Percentiles rank a stretch among this genome's conserved stretches.
Evolutionary conservation across 1,140 invertebrate species (phyloP).

Genomic region (Ceratina japonica): DNA sequence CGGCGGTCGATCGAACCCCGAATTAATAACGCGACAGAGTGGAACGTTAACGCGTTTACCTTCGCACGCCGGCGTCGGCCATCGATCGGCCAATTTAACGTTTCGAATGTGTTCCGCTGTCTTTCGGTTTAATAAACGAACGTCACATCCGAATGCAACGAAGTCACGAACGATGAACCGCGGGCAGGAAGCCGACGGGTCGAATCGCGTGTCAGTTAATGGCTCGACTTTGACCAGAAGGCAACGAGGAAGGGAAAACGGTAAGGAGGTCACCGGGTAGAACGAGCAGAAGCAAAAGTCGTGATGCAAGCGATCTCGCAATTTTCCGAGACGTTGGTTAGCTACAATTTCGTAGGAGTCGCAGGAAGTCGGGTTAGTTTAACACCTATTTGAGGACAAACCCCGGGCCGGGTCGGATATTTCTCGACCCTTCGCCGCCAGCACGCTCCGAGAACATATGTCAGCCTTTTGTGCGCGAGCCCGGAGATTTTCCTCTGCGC

Average conservation of each 20-base stretch:
- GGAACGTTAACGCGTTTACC: not conserved
- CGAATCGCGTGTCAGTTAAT: conserved; percentile 54
- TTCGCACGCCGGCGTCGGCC: no score
- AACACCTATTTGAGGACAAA: conserved; percentile 54
- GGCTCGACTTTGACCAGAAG: conserved; percentile 35
- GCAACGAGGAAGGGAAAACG: not conserved
- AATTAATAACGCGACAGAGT: not conserved
- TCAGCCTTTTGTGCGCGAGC: conserved; percentile 55
- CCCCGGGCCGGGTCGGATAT: not conserved
- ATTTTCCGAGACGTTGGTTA: conserved; percentile 73
- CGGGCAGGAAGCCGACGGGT: conserved; percentile 26
- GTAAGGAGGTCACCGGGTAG: conserved; percentile 4
- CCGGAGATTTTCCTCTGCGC: conserved; percentile 38
- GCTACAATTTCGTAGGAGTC: conserved; percentile 57
- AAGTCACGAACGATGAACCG: not conserved
- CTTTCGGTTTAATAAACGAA: no score
- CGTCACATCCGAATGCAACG: no score
- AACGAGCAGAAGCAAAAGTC: no score
- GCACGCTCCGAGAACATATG: conserved; percentile 63
- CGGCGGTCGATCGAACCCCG: not conserved
- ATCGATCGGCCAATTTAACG: not conserved
- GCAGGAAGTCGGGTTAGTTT: conserved; percentile 64
- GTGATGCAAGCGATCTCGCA: conserved; percentile 59
- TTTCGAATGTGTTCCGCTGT: not conserved
- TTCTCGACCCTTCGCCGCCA: conserved; percentile 17